Evolutionary conservation across 1,140 invertebrate genomes (phyloP), one percentile per base, ranked within the genome.

Genomic region (Zaprionus ghesquierei): DNA sequence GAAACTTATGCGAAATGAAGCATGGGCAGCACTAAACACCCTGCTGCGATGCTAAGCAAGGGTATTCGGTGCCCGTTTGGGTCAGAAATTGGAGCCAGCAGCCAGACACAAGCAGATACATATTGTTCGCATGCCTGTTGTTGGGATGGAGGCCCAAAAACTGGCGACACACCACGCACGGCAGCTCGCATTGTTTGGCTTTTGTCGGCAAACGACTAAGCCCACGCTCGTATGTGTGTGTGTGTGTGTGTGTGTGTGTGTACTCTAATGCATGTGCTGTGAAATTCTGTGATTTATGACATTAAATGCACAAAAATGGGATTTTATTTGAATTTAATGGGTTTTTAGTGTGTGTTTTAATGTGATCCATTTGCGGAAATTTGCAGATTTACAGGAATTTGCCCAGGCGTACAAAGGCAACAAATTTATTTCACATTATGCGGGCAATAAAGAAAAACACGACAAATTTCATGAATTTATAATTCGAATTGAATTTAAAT

Each of bases 231-330:
- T 70, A 50, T 54, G 12, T 41, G 22, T 62, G 41, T 59, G 31
- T 20, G 22, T 27, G 22, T 69, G 44, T 38, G 23, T 63, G 59
- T 50, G 38, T 46, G 46, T 77, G 81, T 56, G 69, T 44, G 25
- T 44, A 46, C 41, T 46, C 69, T 71, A 66, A 71, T 72, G 69
- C 69, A 68, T 72, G 69, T 72, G 63, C 66, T 78, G 79, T 55
- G 75, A 87, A 87, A 81, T 81, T 75, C 78, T 76, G 79, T 86
- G 82, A 86, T 86, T 86, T 86, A 86, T 86, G 82, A 77, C 49
- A 84, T 89, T 86, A 89, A 89, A 89, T 86, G 84, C 82, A 89
- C 79, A 87, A 77, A 82, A 84, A 89, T 86, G 69, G 82, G 82
- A 84, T 86, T 86, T 86, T 89, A 86, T 86, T 79, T 76, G 84